Percentiles rank a stretch among this genome's conserved stretches.
Conservation (phyloP, 2,797 vertebrate species). For the Pelochelys cantorii region DNA sequence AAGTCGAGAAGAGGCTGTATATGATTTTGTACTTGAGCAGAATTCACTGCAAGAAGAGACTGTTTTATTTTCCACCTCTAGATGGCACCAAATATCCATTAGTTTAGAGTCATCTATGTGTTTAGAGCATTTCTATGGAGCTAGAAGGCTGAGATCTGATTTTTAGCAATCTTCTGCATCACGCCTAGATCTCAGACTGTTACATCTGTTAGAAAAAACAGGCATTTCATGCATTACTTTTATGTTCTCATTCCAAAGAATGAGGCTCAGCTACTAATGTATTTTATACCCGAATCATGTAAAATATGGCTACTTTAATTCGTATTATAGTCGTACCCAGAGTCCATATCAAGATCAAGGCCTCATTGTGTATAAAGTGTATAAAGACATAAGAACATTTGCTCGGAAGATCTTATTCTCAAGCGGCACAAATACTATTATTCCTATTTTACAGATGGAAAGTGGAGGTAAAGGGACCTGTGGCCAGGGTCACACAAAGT, state of each 20-base stretch:
- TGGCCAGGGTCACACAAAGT: too few relatives aligned
- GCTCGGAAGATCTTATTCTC: not conserved
- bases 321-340: not conserved
- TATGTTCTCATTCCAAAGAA: too few relatives aligned
- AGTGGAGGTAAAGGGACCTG: not conserved
- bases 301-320: not conserved
- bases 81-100: constrained; percentile 62
- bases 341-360: not conserved
- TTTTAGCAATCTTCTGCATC: not conserved
- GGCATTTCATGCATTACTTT: not conserved
- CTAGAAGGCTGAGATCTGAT: not conserved
- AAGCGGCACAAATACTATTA: not conserved
- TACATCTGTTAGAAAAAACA: fast-evolving
- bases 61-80: constrained; percentile 33
- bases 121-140: not conserved
- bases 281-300: not conserved
- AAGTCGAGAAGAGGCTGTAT: too few relatives aligned
- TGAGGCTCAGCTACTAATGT: not conserved
- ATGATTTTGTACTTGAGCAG: not conserved
- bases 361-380: not conserved
- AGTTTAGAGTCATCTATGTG: fast-evolving
- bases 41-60: not conserved
- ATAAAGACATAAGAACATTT: not conserved
- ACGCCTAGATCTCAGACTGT: not conserved
- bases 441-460: not conserved